These are phyloP conservation scores for Stichopus horrens DNA, from an alignment of 53 echinoderm and acorn worm species.

Conservation along the genomic window DNA sequence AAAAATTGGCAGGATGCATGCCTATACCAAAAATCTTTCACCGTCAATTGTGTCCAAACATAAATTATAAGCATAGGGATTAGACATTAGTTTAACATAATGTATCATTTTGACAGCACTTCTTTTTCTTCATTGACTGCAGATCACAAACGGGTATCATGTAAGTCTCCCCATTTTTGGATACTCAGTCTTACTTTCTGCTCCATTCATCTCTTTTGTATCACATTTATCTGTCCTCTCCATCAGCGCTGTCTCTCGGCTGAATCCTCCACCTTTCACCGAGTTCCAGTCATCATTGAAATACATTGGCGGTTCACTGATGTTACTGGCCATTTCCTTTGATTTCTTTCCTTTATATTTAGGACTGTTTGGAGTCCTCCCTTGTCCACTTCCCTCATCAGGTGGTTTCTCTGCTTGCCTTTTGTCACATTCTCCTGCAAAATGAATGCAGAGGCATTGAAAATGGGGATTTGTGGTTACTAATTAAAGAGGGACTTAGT, in stretches of 20 bases:
- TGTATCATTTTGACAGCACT: too few relatives aligned
- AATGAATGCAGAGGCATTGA: not conserved
- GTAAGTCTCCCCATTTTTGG: too few relatives aligned
- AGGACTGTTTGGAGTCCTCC: not conserved
- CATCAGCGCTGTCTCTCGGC: not conserved
- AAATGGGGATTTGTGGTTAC: too few relatives aligned
- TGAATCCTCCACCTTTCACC: conserved; percentile 7
- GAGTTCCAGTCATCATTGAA: not conserved
- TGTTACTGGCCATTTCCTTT: not conserved
- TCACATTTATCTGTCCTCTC: not conserved
- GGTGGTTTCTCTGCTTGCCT: not conserved
- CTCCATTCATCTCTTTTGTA: not conserved
- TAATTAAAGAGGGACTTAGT: too few relatives aligned
- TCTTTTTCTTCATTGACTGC: too few relatives aligned
- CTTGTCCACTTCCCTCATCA: not conserved
- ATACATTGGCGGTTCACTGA: not conserved
- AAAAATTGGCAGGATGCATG: too few relatives aligned
- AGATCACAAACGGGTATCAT: too few relatives aligned
- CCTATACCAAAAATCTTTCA: too few relatives aligned
- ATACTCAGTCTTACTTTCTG: not conserved
- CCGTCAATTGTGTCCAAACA: too few relatives aligned
- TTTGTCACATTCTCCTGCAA: not conserved
- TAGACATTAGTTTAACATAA: too few relatives aligned
- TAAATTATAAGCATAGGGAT: too few relatives aligned
- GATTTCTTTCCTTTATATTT: not conserved